phyloP scores from a whole-genome alignment of 2,113 vertebrate species.

The Pachypanchax playfairii region DNA sequence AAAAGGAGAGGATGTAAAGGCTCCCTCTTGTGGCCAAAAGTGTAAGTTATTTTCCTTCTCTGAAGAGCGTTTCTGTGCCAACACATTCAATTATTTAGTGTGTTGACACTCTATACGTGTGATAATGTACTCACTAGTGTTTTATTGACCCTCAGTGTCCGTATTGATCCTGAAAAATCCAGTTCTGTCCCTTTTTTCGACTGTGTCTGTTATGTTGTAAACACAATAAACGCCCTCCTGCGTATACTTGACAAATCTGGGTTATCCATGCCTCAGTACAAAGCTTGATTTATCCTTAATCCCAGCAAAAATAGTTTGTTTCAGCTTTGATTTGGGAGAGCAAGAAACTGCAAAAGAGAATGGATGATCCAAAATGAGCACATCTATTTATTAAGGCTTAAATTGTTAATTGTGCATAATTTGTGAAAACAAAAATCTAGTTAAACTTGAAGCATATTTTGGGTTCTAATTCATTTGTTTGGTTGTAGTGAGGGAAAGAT shows the following conservation, averaged over 20 bases:
- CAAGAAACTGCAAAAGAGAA: background rate
- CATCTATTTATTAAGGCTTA: too few species aligned
- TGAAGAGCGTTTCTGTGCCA: slow-evolving; percentile 42
- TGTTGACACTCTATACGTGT: slow-evolving; percentile 34
- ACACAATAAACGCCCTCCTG: slow-evolving; percentile 19
- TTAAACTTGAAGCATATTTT: background rate
- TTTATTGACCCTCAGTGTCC: slow-evolving; percentile 43
- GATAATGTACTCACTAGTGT: slow-evolving; percentile 45
- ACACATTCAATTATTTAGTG: slow-evolving; percentile 57
- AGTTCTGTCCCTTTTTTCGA: slow-evolving; percentile 51
- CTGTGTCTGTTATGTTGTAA: slow-evolving; percentile 18
- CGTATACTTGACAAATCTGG: slow-evolving; percentile 58
- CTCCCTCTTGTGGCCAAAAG: slow-evolving; percentile 62
- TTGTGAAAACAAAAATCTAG: too few species aligned
- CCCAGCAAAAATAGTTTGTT: slow-evolving; percentile 33
- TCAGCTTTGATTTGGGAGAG: slow-evolving; percentile 1
- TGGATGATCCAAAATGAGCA: background rate
- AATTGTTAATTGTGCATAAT: too few species aligned
- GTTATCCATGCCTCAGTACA: slow-evolving; percentile 52
- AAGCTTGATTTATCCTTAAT: slow-evolving; percentile 60
- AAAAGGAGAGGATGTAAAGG: slow-evolving; percentile 1
- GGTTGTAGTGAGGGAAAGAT: slow-evolving; percentile 9
- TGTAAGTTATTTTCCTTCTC: background rate
- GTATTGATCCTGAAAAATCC: slow-evolving; percentile 54
- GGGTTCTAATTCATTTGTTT: background rate